A percentile compares a stretch with the other conserved stretches of the same genome.
Evolutionary conservation across 53 echinoderm and acorn worm species (phyloP).

Genomic region (Echinarachnius parma): DNA sequence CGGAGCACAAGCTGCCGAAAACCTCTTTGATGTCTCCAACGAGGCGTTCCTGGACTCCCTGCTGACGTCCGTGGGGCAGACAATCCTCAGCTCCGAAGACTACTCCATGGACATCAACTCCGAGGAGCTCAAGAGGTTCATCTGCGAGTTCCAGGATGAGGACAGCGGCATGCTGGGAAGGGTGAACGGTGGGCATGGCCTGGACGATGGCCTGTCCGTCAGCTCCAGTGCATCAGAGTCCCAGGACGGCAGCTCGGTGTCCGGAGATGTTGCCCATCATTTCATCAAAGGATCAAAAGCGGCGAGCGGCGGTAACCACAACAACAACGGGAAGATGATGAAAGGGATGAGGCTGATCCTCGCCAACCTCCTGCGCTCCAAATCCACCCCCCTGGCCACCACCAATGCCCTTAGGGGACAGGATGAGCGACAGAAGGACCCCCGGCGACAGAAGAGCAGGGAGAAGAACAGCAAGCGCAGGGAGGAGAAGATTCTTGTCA

Average conservation of each 20-base stretch:
- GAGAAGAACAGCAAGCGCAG: conserved; percentile 51
- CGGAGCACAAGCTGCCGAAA: no score
- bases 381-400: conserved; percentile 28
- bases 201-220: conserved; percentile 48
- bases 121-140: conserved; percentile 68
- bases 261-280: conserved; percentile 15
- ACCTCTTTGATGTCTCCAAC: conserved; percentile 22
- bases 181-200: neutral
- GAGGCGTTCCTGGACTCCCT: conserved; percentile 33
- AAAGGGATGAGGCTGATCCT: conserved; percentile 59
- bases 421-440: conserved; percentile 43
- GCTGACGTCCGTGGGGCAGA: neutral
- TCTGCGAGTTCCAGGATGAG: conserved; percentile 57
- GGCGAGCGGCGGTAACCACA: neutral
- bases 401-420: conserved; percentile 41
- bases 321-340: conserved; percentile 50
- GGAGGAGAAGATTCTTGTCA: neutral
- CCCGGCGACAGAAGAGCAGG: conserved; percentile 27
- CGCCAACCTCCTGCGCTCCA: conserved; percentile 58
- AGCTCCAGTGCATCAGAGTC: conserved; percentile 69
- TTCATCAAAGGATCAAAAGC: no score
- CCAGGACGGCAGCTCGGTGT: conserved; percentile 37
- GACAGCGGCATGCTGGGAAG: neutral
- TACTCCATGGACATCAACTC: conserved; percentile 65
- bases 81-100: conserved; percentile 4